phyloP scores from a whole-genome alignment of 2,797 vertebrate genomes.

The Ctenopoma multispine region DNA sequence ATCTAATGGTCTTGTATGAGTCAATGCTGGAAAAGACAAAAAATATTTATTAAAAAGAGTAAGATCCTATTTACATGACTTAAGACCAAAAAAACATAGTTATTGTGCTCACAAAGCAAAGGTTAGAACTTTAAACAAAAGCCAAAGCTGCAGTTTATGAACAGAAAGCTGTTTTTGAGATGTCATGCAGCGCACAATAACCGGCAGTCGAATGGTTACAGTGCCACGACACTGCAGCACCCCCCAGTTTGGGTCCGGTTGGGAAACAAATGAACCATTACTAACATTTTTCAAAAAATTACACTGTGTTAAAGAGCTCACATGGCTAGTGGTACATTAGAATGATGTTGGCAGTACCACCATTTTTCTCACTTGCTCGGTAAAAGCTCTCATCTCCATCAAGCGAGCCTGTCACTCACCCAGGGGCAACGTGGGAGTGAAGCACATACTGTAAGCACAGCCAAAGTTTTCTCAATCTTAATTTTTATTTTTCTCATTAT shows the following conservation, averaged over 20 bases:
- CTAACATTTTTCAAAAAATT: neutral
- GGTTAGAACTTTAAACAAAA: too few relatives aligned
- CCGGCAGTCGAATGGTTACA: too few relatives aligned
- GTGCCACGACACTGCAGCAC: too few relatives aligned
- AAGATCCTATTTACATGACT: too few relatives aligned
- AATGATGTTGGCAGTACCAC: constrained; percentile 35
- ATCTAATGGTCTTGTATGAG: neutral
- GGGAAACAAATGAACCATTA: neutral
- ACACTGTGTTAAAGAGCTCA: neutral
- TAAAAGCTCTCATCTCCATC: constrained; percentile 66
- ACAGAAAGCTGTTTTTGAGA: too few relatives aligned
- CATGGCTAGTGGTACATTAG: too few relatives aligned
- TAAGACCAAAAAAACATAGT: too few relatives aligned
- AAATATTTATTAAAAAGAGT: too few relatives aligned
- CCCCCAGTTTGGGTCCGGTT: too few relatives aligned
- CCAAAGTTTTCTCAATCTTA: constrained; percentile 69
- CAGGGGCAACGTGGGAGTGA: constrained; percentile 67
- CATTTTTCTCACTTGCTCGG: constrained; percentile 51
- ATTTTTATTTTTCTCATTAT: constrained; percentile 56
- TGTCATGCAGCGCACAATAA: too few relatives aligned
- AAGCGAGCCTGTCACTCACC: constrained; percentile 68
- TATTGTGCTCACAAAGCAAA: too few relatives aligned
- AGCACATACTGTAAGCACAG: constrained; percentile 50
- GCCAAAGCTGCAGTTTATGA: too few relatives aligned
- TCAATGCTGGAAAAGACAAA: neutral